Evolutionary conservation across 1,140 invertebrate genomes (phyloP), one percentile per base, ranked within the genome.

Genomic region (Apis laboriosa): DNA sequence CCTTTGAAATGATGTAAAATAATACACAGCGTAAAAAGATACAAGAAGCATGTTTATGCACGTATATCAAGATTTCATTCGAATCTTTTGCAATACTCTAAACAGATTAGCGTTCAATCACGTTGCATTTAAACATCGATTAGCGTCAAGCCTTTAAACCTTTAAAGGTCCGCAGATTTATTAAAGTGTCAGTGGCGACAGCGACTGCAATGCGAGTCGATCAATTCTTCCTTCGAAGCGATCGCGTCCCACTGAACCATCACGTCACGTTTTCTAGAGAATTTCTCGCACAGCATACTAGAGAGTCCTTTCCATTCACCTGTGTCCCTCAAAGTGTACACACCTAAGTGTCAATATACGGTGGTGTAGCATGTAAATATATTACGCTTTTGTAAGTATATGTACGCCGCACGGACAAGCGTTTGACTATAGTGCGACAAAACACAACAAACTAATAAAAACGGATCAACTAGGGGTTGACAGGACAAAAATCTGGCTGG

Each of bases 271-370:
- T 68, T 61, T 15, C 67, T 81, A 17, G 61, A 49, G 63, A 75
- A 49, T 76, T 68, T 81, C 73, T n/a, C 56, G 49, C 49, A 70
- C 67, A 8, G 15, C 67, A 68, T 21, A 15, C 12, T 8, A 7
- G 11, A 49, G 2, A 28, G 13, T 77, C 73, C 53, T 55, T 76
- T 75, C 80, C 80, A 77, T 82, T 82, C 80, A 82, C 80, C 74
- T 77, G 78, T 21, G 51, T 12, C 58, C 56, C 43, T 17, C 19
- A 24, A 60, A 76, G 60, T 43, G 19, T 7, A 15, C 28, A 11
- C n/a, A 68, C 24, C 51, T 58, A 60, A 43, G 63, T 67, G 53
- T 17, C 24, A 53, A 11, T n/a, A 28, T 17, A 75, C 53, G 8
- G 15, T 7, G 34, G 11, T 53, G 12, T 21, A 11, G 34, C 24